Evolutionary conservation across 1,140 invertebrate species (phyloP).

Genomic region (Nomia melanderi): DNA sequence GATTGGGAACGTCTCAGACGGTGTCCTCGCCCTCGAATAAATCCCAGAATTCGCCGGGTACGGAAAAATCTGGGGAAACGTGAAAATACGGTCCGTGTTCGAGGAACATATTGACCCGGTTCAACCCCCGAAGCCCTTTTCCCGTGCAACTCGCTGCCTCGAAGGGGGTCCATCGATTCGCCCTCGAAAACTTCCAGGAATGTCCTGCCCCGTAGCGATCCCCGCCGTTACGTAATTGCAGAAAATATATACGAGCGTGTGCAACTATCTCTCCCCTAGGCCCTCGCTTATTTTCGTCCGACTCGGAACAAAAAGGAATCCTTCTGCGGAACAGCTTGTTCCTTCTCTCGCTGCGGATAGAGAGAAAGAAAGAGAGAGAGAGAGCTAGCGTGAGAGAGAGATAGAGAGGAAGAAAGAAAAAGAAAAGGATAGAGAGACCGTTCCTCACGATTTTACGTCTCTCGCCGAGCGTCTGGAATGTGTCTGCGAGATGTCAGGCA

Average conservation of each 20-base stretch:
- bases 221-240: conserved; percentile 11
- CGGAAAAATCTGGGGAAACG: too few species aligned
- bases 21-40: too few species aligned
- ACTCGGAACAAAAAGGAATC: conserved; percentile 2
- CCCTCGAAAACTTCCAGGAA: neutral
- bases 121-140: neutral
- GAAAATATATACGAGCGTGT: neutral
- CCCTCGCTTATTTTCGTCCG: neutral
- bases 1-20: too few species aligned
- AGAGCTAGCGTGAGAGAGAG: too few species aligned
- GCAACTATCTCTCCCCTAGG: neutral
- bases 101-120: neutral
- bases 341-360: neutral
- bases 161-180: neutral
- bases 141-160: neutral
- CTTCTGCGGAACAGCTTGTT: neutral
- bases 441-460: conserved; percentile 29
- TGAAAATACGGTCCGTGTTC: neutral
- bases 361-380: too few species aligned
- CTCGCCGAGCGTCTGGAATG: conserved; percentile 26
- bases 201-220: neutral
- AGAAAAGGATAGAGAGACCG: neutral
- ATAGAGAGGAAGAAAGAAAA: too few species aligned
- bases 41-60: too few species aligned
- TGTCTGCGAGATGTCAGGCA: conserved; percentile 34